Evolutionary conservation across 2,113 vertebrate genomes (phyloP).

Genomic region (Malurus melanocephalus): DNA sequence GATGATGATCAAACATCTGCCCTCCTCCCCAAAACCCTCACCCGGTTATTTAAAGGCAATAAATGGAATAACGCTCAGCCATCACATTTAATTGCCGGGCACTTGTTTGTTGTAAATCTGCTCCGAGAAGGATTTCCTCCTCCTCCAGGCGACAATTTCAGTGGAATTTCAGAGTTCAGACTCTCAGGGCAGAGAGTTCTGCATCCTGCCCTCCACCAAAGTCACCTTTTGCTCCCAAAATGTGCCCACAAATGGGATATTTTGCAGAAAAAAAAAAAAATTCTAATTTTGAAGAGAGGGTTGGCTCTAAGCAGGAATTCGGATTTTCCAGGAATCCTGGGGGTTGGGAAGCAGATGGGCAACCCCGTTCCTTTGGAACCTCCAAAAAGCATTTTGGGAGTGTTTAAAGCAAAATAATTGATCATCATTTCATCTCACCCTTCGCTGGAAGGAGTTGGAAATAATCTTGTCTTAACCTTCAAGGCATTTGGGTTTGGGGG

Average conservation of each 20-base stretch:
- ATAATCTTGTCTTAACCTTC: background rate
- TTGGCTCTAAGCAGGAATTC: background rate
- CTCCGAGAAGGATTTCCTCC: background rate
- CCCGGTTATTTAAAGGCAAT: background rate
- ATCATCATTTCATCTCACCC: background rate
- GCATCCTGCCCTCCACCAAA: background rate
- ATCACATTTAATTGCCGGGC: background rate
- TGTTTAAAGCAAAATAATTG: background rate
- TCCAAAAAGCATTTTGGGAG: background rate
- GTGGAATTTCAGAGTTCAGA: background rate
- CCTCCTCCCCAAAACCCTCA: background rate
- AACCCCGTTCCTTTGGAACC: background rate
- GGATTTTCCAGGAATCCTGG: background rate
- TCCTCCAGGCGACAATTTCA: background rate
- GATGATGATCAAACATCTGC: background rate
- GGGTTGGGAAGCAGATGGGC: conserved; percentile 28
- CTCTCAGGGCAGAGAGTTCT: background rate
- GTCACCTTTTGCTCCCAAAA: background rate
- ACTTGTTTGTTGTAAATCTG: background rate
- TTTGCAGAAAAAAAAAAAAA: background rate
- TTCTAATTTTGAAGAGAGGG: background rate
- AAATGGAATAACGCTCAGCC: background rate
- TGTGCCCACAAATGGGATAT: background rate
- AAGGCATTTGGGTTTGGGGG: background rate
- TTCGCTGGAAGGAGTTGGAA: background rate